Evolutionary conservation across 2,888 invertebrate genomes (phyloP).

Genomic region (Pyrrhosoma nymphula): DNA sequence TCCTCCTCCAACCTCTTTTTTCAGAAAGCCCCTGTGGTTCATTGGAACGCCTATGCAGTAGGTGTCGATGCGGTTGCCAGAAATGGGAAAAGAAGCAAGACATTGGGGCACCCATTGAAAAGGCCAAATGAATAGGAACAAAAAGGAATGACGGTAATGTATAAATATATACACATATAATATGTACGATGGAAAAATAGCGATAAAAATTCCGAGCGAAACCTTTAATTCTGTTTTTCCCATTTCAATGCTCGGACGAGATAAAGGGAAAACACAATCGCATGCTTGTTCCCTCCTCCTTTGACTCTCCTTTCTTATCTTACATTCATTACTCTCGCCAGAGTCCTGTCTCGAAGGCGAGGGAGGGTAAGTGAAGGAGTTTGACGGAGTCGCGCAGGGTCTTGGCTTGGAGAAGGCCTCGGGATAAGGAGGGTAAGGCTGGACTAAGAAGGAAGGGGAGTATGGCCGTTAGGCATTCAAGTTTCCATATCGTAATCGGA

Average conservation of each 20-base stretch:
- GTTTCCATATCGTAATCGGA: too few relatives aligned
- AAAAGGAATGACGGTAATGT: background rate
- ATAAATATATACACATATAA: background rate
- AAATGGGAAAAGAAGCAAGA: background rate
- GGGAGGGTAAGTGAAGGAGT: background rate
- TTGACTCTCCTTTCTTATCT: background rate
- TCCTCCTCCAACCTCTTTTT: background rate
- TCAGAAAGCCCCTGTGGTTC: background rate
- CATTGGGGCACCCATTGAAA: background rate
- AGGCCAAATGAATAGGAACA: background rate
- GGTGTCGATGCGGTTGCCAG: background rate
- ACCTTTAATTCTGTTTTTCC: background rate
- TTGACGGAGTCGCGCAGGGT: background rate
- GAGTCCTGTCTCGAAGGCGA: background rate
- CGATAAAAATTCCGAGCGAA: background rate
- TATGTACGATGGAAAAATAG: background rate
- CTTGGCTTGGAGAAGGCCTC: too few relatives aligned
- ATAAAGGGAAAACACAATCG: constrained; percentile 9
- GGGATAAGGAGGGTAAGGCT: background rate
- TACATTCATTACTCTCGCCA: background rate
- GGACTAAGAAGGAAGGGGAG: background rate
- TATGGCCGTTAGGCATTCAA: background rate
- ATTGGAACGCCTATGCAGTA: background rate
- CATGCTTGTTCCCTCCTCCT: background rate
- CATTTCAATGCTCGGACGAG: constrained; percentile 19